Evolutionary conservation across 2,888 invertebrate species (phyloP).

Genomic region (Heteromyza rotundicornis): DNA sequence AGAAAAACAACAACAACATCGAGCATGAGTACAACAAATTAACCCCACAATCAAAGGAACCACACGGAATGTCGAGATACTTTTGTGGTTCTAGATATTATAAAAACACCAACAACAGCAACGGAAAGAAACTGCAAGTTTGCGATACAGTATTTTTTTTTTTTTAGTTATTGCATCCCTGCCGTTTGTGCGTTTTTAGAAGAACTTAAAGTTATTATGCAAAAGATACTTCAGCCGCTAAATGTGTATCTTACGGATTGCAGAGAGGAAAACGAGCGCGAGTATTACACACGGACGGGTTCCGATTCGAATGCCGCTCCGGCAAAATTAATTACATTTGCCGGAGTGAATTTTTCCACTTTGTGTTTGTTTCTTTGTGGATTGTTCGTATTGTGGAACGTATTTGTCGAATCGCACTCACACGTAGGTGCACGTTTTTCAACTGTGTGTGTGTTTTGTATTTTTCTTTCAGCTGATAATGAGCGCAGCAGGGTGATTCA

Average conservation of each 20-base stretch:
- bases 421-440: background rate
- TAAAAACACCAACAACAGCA: too few species aligned
- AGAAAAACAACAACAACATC: slow-evolving; percentile 17
- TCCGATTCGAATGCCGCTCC: too few species aligned
- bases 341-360: background rate
- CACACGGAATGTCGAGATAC: background rate
- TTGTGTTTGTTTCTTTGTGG: background rate
- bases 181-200: too few species aligned
- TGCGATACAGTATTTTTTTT: background rate
- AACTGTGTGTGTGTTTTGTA: background rate
- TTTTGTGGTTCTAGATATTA: background rate
- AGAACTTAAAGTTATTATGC: too few species aligned
- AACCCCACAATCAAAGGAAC: background rate
- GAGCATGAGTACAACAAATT: slow-evolving; percentile 23
- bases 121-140: too few species aligned
- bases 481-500: background rate
- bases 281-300: too few species aligned
- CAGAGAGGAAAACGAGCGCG: too few species aligned
- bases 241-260: too few species aligned
- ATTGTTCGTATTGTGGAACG: background rate
- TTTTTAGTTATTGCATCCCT: too few species aligned
- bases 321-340: too few species aligned
- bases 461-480: background rate
- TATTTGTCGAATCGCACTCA: background rate
- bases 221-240: too few species aligned